Evolutionary conservation across 92 coral and sea anemone species (phyloP).

Genomic region (Zoanthus sociatus): DNA sequence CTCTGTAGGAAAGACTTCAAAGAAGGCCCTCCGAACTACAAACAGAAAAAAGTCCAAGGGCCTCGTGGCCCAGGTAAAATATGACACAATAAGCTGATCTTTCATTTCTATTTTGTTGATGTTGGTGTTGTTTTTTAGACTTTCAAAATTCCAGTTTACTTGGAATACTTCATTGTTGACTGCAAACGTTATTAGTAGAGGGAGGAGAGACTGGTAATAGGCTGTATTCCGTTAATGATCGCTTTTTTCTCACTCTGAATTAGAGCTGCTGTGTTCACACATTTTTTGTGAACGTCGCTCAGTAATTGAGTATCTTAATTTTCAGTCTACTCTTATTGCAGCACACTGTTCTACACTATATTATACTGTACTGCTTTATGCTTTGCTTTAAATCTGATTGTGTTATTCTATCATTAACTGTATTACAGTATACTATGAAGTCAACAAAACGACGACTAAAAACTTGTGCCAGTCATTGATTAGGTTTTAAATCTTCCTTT

Average conservation of each 20-base stretch:
- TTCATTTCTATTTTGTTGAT: neutral
- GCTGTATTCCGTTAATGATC: neutral
- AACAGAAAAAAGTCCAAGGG: conserved; percentile 46
- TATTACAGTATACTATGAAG: too few species aligned
- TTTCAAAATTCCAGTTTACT: neutral
- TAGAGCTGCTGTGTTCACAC: neutral
- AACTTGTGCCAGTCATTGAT: too few species aligned
- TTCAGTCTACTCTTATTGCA: neutral
- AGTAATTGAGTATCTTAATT: neutral
- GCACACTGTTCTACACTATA: neutral
- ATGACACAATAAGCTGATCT: neutral
- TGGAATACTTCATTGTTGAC: neutral
- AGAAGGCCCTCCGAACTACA: conserved; percentile 41
- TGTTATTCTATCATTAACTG: too few species aligned
- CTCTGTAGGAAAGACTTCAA: conserved; percentile 3
- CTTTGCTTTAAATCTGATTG: too few species aligned
- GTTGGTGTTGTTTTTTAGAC: neutral
- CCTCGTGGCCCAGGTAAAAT: conserved; percentile 75
- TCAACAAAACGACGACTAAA: too few species aligned
- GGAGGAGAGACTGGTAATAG: too few species aligned
- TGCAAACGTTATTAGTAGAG: too few species aligned
- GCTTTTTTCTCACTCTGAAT: neutral
- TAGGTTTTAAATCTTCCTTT: too few species aligned
- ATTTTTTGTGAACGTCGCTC: neutral
- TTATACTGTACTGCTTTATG: too few species aligned